These are phyloP conservation scores for Falco punctatus DNA, from an alignment of 2,113 vertebrate species.

Conservation along the genomic window DNA sequence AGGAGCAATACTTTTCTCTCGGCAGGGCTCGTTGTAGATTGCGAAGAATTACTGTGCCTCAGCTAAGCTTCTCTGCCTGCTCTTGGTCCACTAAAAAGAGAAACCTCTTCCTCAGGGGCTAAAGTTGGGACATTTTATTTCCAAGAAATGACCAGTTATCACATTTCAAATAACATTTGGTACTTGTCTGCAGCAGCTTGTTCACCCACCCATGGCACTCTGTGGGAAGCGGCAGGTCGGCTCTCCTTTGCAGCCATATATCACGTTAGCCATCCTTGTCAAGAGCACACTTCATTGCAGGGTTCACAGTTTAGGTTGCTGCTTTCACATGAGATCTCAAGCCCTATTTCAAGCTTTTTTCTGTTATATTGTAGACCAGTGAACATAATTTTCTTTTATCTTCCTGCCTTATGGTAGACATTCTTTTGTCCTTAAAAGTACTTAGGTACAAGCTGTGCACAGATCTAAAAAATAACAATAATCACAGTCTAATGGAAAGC, in stretches of 20 bases:
- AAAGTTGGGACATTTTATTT: neutral
- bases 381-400: neutral
- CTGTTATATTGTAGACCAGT: neutral
- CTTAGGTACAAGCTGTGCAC: neutral
- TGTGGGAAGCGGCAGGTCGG: neutral
- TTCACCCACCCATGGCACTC: neutral
- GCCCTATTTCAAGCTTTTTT: neutral
- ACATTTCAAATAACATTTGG: neutral
- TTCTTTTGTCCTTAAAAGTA: slow-evolving; percentile 4
- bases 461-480: neutral
- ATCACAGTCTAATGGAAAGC: neutral
- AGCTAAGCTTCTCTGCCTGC: neutral
- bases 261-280: neutral
- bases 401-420: neutral
- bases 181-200: neutral
- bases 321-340: neutral
- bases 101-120: neutral
- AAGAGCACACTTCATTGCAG: neutral
- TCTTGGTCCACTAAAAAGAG: neutral
- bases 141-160: neutral
- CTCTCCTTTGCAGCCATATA: neutral
- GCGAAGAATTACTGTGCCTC: neutral
- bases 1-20: neutral
- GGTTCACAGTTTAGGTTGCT: neutral
- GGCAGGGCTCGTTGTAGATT: neutral